Evolutionary conservation across 2,113 vertebrate genomes (phyloP), one percentile per base, ranked within the genome.

Genomic region (Microcebus lehilahytsara): DNA sequence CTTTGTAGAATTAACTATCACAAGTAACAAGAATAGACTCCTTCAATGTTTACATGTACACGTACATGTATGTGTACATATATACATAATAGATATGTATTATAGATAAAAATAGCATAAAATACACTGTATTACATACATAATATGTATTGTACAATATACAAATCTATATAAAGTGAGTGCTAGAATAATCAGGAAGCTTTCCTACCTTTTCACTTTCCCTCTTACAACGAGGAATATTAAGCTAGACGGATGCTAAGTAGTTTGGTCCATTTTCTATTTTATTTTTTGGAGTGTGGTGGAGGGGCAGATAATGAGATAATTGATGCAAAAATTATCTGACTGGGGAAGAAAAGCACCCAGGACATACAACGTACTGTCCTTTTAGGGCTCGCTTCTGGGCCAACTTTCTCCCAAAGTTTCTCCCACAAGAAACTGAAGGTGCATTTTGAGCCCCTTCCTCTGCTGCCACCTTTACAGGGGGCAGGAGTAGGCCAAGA

Each of bases 271-370:
- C 83, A 32, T 81, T 93, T 93, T 53, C 60, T 42, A 2, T 81
- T 42, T 77, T 37, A 78, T 37, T 67, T 95, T 79, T 49, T 56
- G 32, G 34, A 60, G 27, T 30, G 23, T 46, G 32, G 51, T 6
- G 30, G 92, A 86, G 64, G 72, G 49, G 69, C 32, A 78, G 53
- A 14, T 62, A 49, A 62, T 30, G 25, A 75, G 46, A 81, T 72
- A 80, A 83, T 5, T 84, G 94, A 92, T 3, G 11, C 58, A 16
- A 67, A 77, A 74, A 97, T 78, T 42, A 42, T 42, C 46, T 53
- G 49, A 32, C 72, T 12, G 86, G 67, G 87, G 49, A 83, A 79
- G 89, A 30, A 78, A 78, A 58, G 16, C 17, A 37, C 71, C 71
- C 22, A 30, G 20, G 22, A 12, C 67, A 80, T 7, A 23, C 53